A percentile compares a stretch with the other conserved stretches of the same genome.
phyloP scores from a whole-genome alignment of 64 coral and sea anemone genomes.

The Trachythela sp. region DNA sequence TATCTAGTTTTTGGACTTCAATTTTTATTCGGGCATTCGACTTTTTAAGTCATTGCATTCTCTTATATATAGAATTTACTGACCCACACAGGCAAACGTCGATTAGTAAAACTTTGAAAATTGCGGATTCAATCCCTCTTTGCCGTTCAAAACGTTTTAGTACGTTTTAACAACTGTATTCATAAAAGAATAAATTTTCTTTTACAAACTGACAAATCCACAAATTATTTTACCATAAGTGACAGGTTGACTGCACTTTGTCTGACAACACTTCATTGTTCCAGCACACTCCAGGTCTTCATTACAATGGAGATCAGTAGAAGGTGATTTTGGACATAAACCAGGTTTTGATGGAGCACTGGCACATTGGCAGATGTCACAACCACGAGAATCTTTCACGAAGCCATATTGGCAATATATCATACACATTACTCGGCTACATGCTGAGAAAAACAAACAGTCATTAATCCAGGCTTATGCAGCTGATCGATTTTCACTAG shows the following conservation, averaged over 20 bases:
- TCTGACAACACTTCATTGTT: slow-evolving; percentile 59
- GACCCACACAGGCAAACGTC: too few species aligned
- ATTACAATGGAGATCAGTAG: slow-evolving; percentile 3
- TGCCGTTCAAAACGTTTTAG: too few species aligned
- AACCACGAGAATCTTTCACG: slow-evolving; percentile 34
- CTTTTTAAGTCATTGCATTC: too few species aligned
- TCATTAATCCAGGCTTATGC: too few species aligned
- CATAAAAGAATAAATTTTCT: too few species aligned
- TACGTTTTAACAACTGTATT: too few species aligned
- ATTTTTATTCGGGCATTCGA: too few species aligned
- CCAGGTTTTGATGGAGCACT: slow-evolving; percentile 30
- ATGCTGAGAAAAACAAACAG: slow-evolving; percentile 38
- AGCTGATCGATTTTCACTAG: background rate
- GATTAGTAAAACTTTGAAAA: too few species aligned
- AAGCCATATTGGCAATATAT: slow-evolving; percentile 82
- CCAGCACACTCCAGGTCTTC: slow-evolving; percentile 50
- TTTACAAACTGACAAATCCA: background rate
- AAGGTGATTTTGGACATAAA: background rate
- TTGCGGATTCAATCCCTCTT: too few species aligned
- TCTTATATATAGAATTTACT: too few species aligned
- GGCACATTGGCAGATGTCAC: slow-evolving; percentile 40
- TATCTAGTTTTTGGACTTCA: too few species aligned
- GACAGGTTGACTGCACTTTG: slow-evolving; percentile 41
- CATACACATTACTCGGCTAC: slow-evolving; percentile 52
- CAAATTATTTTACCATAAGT: background rate